Conservation (phyloP, 2,888 invertebrate genomes). For the Calameuta pallipes region DNA sequence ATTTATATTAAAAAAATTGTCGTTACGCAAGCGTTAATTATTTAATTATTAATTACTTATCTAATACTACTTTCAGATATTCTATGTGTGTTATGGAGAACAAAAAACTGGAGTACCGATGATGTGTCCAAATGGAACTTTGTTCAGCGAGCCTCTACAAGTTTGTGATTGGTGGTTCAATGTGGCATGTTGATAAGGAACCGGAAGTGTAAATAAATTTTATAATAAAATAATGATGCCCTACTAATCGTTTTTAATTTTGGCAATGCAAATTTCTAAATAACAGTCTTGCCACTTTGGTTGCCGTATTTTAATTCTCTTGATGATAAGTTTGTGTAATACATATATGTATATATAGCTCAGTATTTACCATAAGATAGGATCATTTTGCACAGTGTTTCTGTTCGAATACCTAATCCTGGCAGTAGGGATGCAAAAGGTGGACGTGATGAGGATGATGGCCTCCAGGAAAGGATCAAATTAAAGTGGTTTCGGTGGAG, state of each 20-base stretch:
- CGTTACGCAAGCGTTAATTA: no score
- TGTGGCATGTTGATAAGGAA: constrained; percentile 45
- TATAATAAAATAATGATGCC: neutral
- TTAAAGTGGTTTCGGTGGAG: constrained; percentile 16
- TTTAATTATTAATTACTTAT: no score
- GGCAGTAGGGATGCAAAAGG: neutral
- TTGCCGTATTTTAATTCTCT: no score
- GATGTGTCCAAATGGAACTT: constrained; percentile 59
- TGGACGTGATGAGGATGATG: neutral
- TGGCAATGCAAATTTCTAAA: no score
- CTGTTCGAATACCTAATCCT: neutral
- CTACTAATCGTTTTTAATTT: no score
- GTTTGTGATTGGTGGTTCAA: constrained; percentile 63
- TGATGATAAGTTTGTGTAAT: no score
- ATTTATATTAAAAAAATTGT: no score
- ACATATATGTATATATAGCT: no score
- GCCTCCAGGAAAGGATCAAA: neutral
- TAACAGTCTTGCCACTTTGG: no score
- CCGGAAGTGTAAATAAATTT: constrained; percentile 1
- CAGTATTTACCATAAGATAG: neutral
- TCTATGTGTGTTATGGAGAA: constrained; percentile 57
- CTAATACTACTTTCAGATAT: constrained; percentile 42
- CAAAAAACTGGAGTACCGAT: constrained; percentile 55
- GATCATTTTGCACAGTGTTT: neutral
- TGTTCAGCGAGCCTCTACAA: constrained; percentile 56